Percentiles rank a stretch among this genome's conserved stretches.
These are phyloP conservation scores for Gallinago undulata DNA, from an alignment of 2,113 vertebrate genomes.

Conservation along the genomic window DNA sequence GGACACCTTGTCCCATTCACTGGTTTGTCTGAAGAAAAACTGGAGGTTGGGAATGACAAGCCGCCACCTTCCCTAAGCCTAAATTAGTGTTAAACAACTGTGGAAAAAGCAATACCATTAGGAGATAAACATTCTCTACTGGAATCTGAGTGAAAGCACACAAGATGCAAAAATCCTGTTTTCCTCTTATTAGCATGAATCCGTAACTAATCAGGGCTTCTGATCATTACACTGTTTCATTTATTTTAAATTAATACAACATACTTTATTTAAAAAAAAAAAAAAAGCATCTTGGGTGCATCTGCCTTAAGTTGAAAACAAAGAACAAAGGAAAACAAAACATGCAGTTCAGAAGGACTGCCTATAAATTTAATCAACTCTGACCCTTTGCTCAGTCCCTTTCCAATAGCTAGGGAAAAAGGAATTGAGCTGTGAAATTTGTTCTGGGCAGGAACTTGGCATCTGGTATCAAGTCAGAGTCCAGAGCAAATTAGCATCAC, in stretches of 20 bases:
- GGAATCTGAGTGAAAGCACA: background rate
- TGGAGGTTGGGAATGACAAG: background rate
- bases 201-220: background rate
- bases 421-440: conserved; percentile 57
- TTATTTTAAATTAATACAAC: conserved; percentile 1
- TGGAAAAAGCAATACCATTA: background rate
- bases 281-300: background rate
- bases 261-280: background rate
- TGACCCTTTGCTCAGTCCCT: background rate
- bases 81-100: background rate
- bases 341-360: background rate
- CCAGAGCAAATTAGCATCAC: conserved; percentile 32
- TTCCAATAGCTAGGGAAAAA: background rate
- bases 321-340: background rate
- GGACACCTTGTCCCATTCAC: background rate
- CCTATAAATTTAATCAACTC: background rate
- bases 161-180: background rate
- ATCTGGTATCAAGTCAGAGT: conserved; percentile 24
- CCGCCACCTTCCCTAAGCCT: background rate
- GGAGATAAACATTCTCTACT: background rate
- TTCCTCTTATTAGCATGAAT: background rate
- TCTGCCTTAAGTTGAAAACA: background rate
- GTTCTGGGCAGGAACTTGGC: conserved; percentile 29
- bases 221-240: background rate
- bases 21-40: background rate